These are phyloP conservation scores for Mastacembelus armatus DNA, from an alignment of 2,797 vertebrate genomes.

Conservation along the genomic window DNA sequence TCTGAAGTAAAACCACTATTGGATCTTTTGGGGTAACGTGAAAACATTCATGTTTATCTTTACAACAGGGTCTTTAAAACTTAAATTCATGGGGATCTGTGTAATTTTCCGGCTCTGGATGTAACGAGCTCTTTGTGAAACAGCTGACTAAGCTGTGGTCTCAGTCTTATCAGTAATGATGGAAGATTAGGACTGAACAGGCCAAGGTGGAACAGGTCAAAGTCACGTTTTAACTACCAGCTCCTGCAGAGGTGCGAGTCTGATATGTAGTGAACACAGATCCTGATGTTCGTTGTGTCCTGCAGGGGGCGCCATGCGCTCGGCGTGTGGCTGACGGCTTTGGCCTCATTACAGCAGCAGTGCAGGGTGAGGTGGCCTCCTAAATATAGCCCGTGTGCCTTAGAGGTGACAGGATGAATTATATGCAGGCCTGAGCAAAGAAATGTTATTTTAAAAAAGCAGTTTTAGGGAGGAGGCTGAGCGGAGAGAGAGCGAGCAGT, in stretches of 20 bases:
- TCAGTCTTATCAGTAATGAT: neutral
- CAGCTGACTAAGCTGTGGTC: neutral
- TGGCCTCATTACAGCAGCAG: conserved; percentile 59
- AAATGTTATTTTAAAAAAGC: conserved; percentile 11
- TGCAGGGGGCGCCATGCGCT: conserved; percentile 65
- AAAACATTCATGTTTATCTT: no score
- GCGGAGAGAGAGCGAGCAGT: neutral
- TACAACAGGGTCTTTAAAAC: neutral
- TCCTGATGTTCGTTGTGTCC: conserved; percentile 16
- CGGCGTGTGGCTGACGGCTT: conserved; percentile 22
- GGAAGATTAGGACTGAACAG: neutral
- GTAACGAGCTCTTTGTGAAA: no score
- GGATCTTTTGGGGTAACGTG: no score
- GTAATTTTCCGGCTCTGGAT: neutral
- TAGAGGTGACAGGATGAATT: conserved; percentile 57
- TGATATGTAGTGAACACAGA: neutral
- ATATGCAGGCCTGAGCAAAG: conserved; percentile 40
- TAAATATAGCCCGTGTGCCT: conserved; percentile 75
- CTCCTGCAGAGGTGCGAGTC: neutral
- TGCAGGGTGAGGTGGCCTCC: conserved; percentile 39
- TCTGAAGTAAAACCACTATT: no score
- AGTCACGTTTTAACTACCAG: conserved; percentile 4
- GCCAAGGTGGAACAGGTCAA: conserved; percentile 5
- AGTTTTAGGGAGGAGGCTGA: neutral
- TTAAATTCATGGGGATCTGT: no score